Conservation (phyloP, 2,113 vertebrate genomes). For the Puma concolor region DNA sequence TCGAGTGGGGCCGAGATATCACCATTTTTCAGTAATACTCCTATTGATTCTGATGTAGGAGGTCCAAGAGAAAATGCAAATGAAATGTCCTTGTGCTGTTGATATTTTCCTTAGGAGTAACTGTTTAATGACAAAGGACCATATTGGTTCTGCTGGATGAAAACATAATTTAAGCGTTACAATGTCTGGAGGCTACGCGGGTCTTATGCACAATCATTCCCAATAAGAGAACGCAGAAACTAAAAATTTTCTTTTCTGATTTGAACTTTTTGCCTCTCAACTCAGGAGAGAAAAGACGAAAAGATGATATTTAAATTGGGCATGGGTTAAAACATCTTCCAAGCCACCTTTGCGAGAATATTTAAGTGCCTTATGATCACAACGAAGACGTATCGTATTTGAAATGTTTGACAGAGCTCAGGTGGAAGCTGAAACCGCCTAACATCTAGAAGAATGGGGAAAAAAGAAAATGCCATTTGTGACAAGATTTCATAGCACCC, state of each 20-base stretch:
- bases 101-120: background rate
- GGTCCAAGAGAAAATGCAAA: background rate
- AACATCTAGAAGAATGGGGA: background rate
- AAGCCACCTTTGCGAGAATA: no score
- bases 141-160: background rate
- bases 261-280: background rate
- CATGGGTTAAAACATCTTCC: background rate
- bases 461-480: background rate
- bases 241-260: background rate
- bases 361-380: background rate
- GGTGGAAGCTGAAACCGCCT: background rate
- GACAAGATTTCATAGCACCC: slow-evolving; percentile 31
- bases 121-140: slow-evolving; percentile 49
- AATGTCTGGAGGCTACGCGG: background rate
- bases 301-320: background rate
- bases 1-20: background rate
- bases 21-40: background rate
- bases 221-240: background rate
- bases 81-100: background rate
- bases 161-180: background rate
- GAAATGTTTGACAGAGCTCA: background rate
- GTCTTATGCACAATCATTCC: background rate
- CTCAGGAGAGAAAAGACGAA: background rate
- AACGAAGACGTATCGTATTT: slow-evolving; percentile 17
- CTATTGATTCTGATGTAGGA: background rate